Percentiles rank a stretch among this genome's conserved stretches.
Evolutionary conservation across 2,888 invertebrate genomes (phyloP).

Genomic region (Tipula confusa): DNA sequence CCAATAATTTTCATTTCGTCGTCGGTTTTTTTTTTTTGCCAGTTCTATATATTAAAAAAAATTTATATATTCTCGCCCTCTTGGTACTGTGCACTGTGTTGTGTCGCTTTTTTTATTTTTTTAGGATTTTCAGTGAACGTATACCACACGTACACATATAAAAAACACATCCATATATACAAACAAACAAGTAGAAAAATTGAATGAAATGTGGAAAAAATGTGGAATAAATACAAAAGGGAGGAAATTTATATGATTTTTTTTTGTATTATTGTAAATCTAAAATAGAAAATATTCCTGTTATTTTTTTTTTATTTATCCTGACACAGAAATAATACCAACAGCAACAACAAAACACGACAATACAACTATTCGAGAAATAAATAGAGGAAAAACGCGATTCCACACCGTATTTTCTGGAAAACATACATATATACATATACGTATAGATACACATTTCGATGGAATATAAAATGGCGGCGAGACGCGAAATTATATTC

Average conservation of each 20-base stretch:
- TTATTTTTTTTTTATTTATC: no score
- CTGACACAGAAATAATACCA: slow-evolving; percentile 3
- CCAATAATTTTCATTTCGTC: neutral
- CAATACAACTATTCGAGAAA: slow-evolving; percentile 25
- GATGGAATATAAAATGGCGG: slow-evolving; percentile 4
- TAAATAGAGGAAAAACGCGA: slow-evolving; percentile 8
- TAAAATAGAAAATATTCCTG: slow-evolving; percentile 25
- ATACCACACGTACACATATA: neutral
- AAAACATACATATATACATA: neutral
- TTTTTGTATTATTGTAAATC: slow-evolving; percentile 5
- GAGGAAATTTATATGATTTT: neutral
- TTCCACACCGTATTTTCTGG: neutral
- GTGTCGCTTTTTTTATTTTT: neutral
- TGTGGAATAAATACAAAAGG: neutral
- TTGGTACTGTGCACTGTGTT: slow-evolving; percentile 3
- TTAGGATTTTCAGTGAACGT: neutral
- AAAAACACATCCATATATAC: neutral
- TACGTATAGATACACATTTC: neutral
- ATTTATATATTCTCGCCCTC: neutral
- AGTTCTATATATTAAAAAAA: neutral
- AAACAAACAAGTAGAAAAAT: neutral
- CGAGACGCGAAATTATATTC: neutral
- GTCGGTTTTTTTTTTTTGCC: neutral
- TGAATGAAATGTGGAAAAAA: slow-evolving; percentile 16
- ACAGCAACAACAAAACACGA: neutral